Conservation (phyloP, 1,140 invertebrate species). For the Octopus bimaculoides region DNA sequence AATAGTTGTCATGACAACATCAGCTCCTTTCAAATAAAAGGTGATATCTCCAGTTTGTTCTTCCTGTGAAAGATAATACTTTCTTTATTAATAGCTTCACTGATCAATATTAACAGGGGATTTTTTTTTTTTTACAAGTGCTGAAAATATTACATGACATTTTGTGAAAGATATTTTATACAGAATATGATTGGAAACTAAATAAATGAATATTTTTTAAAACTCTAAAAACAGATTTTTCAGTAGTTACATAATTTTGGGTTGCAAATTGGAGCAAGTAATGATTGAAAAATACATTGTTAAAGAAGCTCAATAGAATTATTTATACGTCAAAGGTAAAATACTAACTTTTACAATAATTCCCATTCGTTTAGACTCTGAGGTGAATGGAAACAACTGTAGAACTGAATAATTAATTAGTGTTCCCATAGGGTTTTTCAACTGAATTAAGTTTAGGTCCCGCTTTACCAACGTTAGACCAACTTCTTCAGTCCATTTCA, state of each 20-base stretch:
- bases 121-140: neutral
- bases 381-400: slow-evolving; percentile 97
- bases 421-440: slow-evolving; percentile 67
- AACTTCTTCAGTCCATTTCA: slow-evolving; percentile 73
- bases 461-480: slow-evolving; percentile 68
- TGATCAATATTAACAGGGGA: too few species aligned
- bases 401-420: slow-evolving; percentile 84
- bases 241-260: too few species aligned
- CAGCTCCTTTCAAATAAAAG: slow-evolving; percentile 97
- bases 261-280: too few species aligned
- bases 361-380: slow-evolving; percentile 98
- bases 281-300: too few species aligned
- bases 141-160: neutral
- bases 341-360: slow-evolving; percentile 84
- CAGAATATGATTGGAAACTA: neutral
- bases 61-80: slow-evolving; percentile 62
- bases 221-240: too few species aligned
- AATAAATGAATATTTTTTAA: neutral
- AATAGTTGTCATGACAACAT: slow-evolving; percentile 90
- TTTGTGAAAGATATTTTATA: neutral
- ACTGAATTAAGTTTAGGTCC: slow-evolving; percentile 75
- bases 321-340: too few species aligned
- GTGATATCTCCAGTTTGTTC: slow-evolving; percentile 81
- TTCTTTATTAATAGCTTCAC: too few species aligned
- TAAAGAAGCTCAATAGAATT: too few species aligned